Evolutionary conservation across 2,888 invertebrate genomes (phyloP).

Genomic region (Caenorhabditis sp.): DNA sequence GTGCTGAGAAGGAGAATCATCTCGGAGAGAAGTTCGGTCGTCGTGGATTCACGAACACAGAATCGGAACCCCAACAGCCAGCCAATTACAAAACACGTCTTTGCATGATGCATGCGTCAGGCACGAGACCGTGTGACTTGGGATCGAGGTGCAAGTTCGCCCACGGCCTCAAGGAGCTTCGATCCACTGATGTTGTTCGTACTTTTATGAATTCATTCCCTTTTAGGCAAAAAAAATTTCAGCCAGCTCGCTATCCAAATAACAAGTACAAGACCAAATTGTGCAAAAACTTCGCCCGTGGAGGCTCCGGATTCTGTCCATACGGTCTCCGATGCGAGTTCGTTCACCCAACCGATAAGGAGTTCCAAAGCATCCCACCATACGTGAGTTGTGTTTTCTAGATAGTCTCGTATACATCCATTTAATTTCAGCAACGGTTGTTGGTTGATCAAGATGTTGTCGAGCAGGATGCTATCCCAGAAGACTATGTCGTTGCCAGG

Average conservation of each 20-base stretch:
- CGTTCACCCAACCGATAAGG: constrained; percentile 72
- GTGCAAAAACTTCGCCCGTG: constrained; percentile 73
- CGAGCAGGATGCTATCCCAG: constrained; percentile 59
- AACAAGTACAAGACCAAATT: constrained; percentile 74
- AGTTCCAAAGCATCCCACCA: constrained; percentile 60
- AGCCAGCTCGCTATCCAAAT: constrained; percentile 67
- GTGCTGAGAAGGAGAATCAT: constrained; percentile 61
- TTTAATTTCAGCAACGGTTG: constrained; percentile 66
- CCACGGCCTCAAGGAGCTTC: constrained; percentile 70
- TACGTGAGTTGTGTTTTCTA: constrained; percentile 36
- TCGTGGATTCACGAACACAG: constrained; percentile 31
- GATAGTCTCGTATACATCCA: neutral
- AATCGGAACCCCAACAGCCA: constrained; percentile 34
- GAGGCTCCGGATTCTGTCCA: constrained; percentile 68
- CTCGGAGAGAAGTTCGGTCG: constrained; percentile 45
- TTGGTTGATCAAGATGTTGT: constrained; percentile 28
- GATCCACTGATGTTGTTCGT: constrained; percentile 58
- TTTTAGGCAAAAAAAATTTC: constrained; percentile 10
- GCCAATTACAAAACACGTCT: constrained; percentile 72
- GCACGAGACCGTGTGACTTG: constrained; percentile 68
- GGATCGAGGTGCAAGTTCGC: constrained; percentile 71
- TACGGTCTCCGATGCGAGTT: constrained; percentile 72
- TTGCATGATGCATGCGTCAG: constrained; percentile 68
- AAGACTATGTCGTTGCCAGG: constrained; percentile 46
- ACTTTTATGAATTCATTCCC: neutral